A percentile compares a stretch with the other conserved stretches of the same genome.
These are phyloP conservation scores for Malacosoma neustria DNA, from an alignment of 2,888 invertebrate genomes.

Conservation along the genomic window DNA sequence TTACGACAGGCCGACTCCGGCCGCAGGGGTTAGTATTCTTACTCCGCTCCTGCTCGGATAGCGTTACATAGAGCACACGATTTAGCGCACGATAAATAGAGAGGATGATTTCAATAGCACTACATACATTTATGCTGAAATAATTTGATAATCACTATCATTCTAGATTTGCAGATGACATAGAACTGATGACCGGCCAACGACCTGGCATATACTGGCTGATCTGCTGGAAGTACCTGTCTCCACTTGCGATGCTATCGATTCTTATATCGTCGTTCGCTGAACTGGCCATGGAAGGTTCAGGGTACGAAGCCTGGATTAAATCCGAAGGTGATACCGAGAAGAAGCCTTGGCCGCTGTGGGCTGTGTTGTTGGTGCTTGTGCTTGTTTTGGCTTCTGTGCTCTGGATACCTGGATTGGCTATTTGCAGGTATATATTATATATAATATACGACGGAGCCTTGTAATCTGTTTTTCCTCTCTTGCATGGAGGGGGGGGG, in stretches of 20 bases:
- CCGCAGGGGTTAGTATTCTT: no score
- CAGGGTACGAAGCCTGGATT: slow-evolving; percentile 91
- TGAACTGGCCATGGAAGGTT: slow-evolving; percentile 86
- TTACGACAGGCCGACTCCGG: no score
- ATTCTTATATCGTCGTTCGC: slow-evolving; percentile 89
- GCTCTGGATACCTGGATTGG: slow-evolving; percentile 90
- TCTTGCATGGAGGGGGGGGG: no score
- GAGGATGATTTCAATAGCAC: no score
- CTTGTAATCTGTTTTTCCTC: no score
- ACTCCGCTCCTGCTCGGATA: no score
- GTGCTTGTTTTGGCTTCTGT: slow-evolving; percentile 85
- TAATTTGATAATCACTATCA: neutral
- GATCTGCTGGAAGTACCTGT: slow-evolving; percentile 95
- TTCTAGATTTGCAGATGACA: slow-evolving; percentile 91
- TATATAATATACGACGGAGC: no score
- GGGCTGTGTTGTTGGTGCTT: slow-evolving; percentile 86
- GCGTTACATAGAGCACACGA: no score
- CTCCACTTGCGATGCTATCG: slow-evolving; percentile 90
- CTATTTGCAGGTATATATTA: slow-evolving; percentile 78
- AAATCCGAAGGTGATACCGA: slow-evolving; percentile 81
- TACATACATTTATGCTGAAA: no score
- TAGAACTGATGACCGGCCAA: slow-evolving; percentile 95
- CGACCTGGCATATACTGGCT: slow-evolving; percentile 93
- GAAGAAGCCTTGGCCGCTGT: slow-evolving; percentile 88
- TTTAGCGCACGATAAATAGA: no score